A percentile compares a stretch with the other conserved stretches of the same genome.
phyloP scores from a whole-genome alignment of 2,113 vertebrate species.

The Corydoras maculifer region DNA sequence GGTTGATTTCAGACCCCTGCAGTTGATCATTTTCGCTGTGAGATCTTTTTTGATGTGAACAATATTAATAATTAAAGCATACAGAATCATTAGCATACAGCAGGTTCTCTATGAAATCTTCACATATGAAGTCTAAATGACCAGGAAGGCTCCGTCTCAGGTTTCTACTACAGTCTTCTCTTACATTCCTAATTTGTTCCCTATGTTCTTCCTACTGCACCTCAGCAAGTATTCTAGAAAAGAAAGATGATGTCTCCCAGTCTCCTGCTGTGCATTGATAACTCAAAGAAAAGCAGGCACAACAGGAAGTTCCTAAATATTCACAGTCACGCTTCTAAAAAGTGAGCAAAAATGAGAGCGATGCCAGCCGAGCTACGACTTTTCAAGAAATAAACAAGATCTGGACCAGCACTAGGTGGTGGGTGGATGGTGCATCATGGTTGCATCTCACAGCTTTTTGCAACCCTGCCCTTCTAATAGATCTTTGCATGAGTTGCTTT shows the following conservation, averaged over 20 bases:
- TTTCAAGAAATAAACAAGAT: slow-evolving; percentile 10
- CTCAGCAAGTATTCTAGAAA: slow-evolving; percentile 10
- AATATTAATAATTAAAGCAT: background rate
- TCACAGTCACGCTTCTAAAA: slow-evolving; percentile 36
- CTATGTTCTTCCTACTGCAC: slow-evolving; percentile 23
- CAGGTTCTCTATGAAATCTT: background rate
- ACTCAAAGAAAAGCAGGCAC: slow-evolving; percentile 33
- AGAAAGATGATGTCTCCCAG: slow-evolving; percentile 25
- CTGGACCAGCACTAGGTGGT: slow-evolving; percentile 11
- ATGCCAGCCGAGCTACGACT: slow-evolving; percentile 13
- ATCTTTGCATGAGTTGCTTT: slow-evolving; percentile 4
- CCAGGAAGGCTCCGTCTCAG: slow-evolving; percentile 1
- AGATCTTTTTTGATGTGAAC: no score
- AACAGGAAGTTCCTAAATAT: slow-evolving; percentile 44
- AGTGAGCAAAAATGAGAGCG: slow-evolving; percentile 20
- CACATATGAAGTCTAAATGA: slow-evolving; percentile 6
- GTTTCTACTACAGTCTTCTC: slow-evolving; percentile 6
- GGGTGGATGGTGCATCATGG: background rate
- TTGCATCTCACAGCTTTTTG: slow-evolving; percentile 11
- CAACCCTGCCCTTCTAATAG: background rate
- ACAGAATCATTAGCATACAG: background rate
- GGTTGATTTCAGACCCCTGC: no score
- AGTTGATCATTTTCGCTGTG: no score
- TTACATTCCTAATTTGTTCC: background rate
- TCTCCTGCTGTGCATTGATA: slow-evolving; percentile 44